A percentile compares a stretch with the other conserved stretches of the same genome.
Conservation (phyloP, 2,888 invertebrate species). For the Lasius platythorax region DNA sequence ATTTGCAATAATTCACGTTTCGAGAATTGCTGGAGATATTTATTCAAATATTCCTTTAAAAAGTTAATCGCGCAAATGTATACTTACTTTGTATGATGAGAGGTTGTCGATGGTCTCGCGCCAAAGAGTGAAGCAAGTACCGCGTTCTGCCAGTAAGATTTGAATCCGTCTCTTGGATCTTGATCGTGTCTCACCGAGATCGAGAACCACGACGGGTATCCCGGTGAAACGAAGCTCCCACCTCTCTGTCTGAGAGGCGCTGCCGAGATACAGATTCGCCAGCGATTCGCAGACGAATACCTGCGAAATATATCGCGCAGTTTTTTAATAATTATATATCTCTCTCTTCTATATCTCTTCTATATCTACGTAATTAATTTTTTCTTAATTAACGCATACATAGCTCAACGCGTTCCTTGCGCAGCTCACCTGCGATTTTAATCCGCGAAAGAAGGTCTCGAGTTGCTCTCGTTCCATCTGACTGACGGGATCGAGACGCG, state of each 20-base stretch:
- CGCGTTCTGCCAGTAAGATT: constrained; percentile 91
- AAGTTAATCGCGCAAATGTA: neutral
- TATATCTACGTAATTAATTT: neutral
- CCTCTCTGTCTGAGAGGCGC: constrained; percentile 87
- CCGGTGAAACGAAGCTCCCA: constrained; percentile 93
- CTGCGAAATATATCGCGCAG: constrained; percentile 80
- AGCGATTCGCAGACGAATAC: constrained; percentile 92
- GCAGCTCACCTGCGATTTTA: constrained; percentile 90
- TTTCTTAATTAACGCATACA: neutral
- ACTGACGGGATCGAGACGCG: constrained; percentile 87
- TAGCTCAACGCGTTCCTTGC: neutral
- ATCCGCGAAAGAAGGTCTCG: constrained; percentile 91
- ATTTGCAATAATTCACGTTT: neutral
- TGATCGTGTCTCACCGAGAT: constrained; percentile 91
- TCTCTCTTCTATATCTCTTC: neutral
- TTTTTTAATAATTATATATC: neutral
- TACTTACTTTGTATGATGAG: constrained; percentile 89
- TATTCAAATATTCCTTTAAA: neutral
- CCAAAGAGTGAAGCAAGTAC: constrained; percentile 94
- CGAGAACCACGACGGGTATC: constrained; percentile 92
- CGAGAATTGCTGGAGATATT: neutral
- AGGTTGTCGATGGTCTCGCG: constrained; percentile 93
- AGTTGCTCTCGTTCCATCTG: constrained; percentile 90
- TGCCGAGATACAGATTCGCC: constrained; percentile 91
- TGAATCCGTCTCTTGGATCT: constrained; percentile 90